Percentiles rank a stretch among this genome's conserved stretches.
These are phyloP conservation scores for Heliothis virescens DNA, from an alignment of 1,140 invertebrate species.

Conservation along the genomic window DNA sequence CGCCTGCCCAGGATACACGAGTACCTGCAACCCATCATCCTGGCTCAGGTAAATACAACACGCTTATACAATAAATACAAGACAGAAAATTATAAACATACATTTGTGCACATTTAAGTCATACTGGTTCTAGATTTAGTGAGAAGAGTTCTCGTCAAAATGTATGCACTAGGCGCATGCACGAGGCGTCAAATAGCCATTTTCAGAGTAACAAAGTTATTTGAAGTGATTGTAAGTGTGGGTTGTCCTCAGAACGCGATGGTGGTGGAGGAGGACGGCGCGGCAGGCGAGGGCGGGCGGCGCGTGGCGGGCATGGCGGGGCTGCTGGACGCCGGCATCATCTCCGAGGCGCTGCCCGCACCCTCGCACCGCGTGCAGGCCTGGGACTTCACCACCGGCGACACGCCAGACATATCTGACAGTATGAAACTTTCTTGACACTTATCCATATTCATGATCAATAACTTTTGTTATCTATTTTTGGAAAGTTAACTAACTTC, in stretches of 20 bases:
- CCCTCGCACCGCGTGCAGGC: conserved; percentile 91
- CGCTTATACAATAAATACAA: too few relatives aligned
- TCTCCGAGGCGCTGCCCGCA: conserved; percentile 71
- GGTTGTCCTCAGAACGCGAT: conserved; percentile 70
- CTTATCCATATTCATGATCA: neutral
- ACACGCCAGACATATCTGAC: conserved; percentile 91
- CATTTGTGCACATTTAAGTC: too few relatives aligned
- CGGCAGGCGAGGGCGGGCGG: conserved; percentile 47
- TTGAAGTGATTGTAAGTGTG: neutral
- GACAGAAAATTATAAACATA: too few relatives aligned
- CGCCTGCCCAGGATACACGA: conserved; percentile 75
- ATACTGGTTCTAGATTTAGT: too few relatives aligned
- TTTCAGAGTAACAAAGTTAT: too few relatives aligned
- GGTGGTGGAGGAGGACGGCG: conserved; percentile 71
- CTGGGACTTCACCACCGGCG: conserved; percentile 92
- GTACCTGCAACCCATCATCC: conserved; percentile 80
- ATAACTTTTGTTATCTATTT: neutral
- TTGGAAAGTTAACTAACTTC: neutral
- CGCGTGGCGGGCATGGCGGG: conserved; percentile 66
- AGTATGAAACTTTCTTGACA: conserved; percentile 82
- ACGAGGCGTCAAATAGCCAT: neutral
- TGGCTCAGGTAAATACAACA: conserved; percentile 72
- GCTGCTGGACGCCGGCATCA: conserved; percentile 74
- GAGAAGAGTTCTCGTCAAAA: conserved; percentile 5
- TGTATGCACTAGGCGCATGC: neutral